Base-by-base conservation (phyloP, 2,797 vertebrate genomes). In the Amphiprion clarkii region DNA sequence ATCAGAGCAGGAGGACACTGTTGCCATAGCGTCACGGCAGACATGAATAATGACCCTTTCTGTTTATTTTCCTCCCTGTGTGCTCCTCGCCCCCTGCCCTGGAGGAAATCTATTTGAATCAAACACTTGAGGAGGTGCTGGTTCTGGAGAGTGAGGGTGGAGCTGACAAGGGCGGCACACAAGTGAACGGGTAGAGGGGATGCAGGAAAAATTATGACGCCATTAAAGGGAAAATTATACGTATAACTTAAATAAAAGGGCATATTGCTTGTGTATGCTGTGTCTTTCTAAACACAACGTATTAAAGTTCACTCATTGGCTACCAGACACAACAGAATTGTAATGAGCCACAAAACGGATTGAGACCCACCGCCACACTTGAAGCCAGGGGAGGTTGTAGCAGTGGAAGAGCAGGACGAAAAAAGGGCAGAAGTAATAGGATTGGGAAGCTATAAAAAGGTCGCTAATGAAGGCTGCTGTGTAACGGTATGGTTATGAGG, bases 11-110 rank as follows among this genome's bases (percentile, higher is more conserved):
- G 70, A 85, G 82, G 73, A 85, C 79, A 65, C 92, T 93, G 93
- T 95, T 95, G 92, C 91, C 89, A 95, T 93, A 93, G 92, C 82
- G 48, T 87, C 83, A 67, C 6, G 75, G 87, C 88, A 95, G 89
- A 92, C 74, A 79, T 90, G 90, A 94, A 93, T 93, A 89, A 94
- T 86, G 83, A 87, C 86, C 83, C 82, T 83, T 83, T 93, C 88
- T 89, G 84, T 92, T 89, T 89, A 89, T 92, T 90, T 93, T 81
- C 86, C 74, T 72, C 72, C 80, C 82, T 75, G 72, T 71, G 73
- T 86, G 75, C 70, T 71, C 71, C 61, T 68, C 67, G 79, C 67
- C 67, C 81, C 62, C 67, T 80, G 71, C 76, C 80, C 87, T 76
- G 76, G 76, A 87, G 79, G 62, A 85, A 83, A 87, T 81, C 76